phyloP scores from a whole-genome alignment of 1,140 invertebrate species.

The Drosophila biarmipes region DNA sequence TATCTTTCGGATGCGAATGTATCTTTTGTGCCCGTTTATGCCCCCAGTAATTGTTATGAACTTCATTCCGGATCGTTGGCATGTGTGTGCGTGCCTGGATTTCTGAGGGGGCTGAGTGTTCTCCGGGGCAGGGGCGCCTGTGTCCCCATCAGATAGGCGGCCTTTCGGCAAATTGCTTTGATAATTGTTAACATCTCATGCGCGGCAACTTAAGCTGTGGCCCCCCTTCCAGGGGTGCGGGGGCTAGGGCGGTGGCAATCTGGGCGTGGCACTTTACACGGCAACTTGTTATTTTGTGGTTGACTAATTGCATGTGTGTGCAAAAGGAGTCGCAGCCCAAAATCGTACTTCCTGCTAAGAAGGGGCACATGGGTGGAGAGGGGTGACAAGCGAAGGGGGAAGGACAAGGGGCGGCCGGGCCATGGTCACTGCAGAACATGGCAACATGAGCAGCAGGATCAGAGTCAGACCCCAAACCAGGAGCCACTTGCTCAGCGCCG shows the following conservation, averaged over 20 bases:
- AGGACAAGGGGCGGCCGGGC: not conserved
- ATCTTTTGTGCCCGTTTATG: conserved; percentile 54
- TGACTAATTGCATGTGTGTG: conserved; percentile 77
- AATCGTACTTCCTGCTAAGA: conserved; percentile 22
- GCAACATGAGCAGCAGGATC: conserved; percentile 52
- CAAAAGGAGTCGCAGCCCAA: conserved; percentile 38
- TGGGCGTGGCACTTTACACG: conserved; percentile 74
- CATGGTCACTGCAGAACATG: conserved; percentile 45
- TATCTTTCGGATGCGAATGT: conserved; percentile 49
- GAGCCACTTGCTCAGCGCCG: conserved; percentile 58
- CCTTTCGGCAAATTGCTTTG: conserved; percentile 60
- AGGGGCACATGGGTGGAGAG: not conserved
- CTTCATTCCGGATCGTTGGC: conserved; percentile 53
- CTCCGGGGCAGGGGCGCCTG: not conserved
- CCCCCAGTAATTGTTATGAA: conserved; percentile 76
- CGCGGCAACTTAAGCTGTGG: conserved; percentile 38
- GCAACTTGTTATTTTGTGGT: conserved; percentile 76
- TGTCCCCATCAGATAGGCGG: not conserved
- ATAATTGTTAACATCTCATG: conserved; percentile 69
- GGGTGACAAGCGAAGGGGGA: not conserved
- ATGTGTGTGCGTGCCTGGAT: conserved; percentile 55
- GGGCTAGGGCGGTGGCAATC: conserved; percentile 18
- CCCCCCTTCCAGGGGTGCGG: conserved; percentile 6
- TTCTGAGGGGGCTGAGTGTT: conserved; percentile 13
- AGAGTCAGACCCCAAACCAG: conserved; percentile 37